Evolutionary conservation across 1,140 invertebrate species (phyloP).

Genomic region (Papilio helenus): DNA sequence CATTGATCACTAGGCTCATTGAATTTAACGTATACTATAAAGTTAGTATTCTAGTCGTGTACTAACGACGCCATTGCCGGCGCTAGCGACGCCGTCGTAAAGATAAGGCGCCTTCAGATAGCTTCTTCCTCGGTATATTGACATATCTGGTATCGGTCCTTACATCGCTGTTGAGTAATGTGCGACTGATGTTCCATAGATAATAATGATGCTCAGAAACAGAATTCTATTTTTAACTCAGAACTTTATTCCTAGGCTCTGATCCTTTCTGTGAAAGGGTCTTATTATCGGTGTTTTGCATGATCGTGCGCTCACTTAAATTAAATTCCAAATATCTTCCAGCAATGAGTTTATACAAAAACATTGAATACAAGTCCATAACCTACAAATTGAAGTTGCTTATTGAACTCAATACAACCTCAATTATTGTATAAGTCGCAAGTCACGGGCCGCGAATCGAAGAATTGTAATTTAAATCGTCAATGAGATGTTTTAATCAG

Average conservation of each 20-base stretch:
- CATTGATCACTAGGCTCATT: background rate
- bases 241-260: background rate
- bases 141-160: slow-evolving; percentile 42
- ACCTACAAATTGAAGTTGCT: slow-evolving; percentile 6
- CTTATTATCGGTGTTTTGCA: background rate
- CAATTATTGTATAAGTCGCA: slow-evolving; percentile 3
- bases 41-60: slow-evolving; percentile 21
- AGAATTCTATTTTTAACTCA: slow-evolving; percentile 13
- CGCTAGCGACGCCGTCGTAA: slow-evolving; percentile 34
- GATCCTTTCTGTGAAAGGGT: background rate
- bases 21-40: background rate
- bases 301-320: background rate
- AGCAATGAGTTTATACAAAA: slow-evolving; percentile 15
- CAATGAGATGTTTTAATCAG: slow-evolving; percentile 27
- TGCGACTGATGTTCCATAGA: slow-evolving; percentile 28
- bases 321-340: slow-evolving; percentile 11
- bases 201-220: background rate
- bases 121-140: slow-evolving; percentile 40
- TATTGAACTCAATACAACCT: slow-evolving; percentile 23
- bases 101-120: slow-evolving; percentile 48
- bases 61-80: slow-evolving; percentile 47
- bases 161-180: slow-evolving; percentile 19
- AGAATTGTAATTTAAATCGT: slow-evolving; percentile 5
- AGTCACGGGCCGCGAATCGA: slow-evolving; percentile 15
- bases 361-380: slow-evolving; percentile 21